Percentiles rank a stretch among this genome's conserved stretches.
Evolutionary conservation across 2,113 vertebrate genomes (phyloP).

Genomic region (Hippocampus abdominalis): DNA sequence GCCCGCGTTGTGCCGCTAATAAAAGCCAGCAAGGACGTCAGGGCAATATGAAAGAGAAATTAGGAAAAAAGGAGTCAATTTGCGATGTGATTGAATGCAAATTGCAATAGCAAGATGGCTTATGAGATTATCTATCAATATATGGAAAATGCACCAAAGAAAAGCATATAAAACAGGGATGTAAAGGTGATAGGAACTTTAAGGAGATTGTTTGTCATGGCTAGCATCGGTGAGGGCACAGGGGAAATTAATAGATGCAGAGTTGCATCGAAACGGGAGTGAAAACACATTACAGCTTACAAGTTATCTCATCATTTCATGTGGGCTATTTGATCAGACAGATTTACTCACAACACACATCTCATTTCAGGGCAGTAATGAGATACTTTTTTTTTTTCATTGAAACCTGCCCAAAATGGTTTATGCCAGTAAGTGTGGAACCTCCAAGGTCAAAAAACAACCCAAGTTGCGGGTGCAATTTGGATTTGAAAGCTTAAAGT

Average conservation of each 20-base stretch:
- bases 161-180: neutral
- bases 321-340: neutral
- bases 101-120: slow-evolving; percentile 13
- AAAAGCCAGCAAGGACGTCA: slow-evolving; percentile 19
- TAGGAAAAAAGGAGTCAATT: slow-evolving; percentile 22
- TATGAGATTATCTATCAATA: slow-evolving; percentile 36
- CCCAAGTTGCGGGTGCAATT: neutral
- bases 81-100: slow-evolving; percentile 36
- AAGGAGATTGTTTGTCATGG: slow-evolving; percentile 32
- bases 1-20: slow-evolving; percentile 25
- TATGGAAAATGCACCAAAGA: slow-evolving; percentile 2
- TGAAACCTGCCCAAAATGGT: neutral
- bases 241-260: slow-evolving; percentile 53
- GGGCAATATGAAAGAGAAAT: slow-evolving; percentile 36
- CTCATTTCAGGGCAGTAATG: slow-evolving; percentile 7
- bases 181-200: slow-evolving; percentile 41
- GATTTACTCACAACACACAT: slow-evolving; percentile 5
- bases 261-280: slow-evolving; percentile 27
- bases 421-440: neutral
- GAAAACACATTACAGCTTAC: slow-evolving; percentile 38
- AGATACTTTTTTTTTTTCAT: slow-evolving; percentile 5
- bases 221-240: slow-evolving; percentile 31
- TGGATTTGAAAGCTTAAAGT: neutral
- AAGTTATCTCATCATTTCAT: slow-evolving; percentile 13
- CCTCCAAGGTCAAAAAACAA: neutral